Evolutionary conservation across 2,797 vertebrate species (phyloP), one percentile per base, ranked within the genome.

Genomic region (Myotis findleyi): DNA sequence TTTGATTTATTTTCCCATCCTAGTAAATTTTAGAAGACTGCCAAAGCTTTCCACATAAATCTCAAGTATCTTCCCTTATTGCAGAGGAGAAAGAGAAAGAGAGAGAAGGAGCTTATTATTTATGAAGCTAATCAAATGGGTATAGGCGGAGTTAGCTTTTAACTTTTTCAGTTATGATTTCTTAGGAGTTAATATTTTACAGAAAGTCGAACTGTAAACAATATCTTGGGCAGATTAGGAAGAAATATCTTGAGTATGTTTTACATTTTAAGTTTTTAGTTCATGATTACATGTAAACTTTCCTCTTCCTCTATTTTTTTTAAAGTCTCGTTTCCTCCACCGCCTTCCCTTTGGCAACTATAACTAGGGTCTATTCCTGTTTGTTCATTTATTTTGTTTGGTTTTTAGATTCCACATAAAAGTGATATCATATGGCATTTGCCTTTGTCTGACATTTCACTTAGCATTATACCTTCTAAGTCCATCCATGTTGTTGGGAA

Each of bases 1-100:
- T 95, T 87, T 94, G 44, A 94, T 96, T 94, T 90, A 89, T 92
- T 93, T 92, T 8, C 21, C 68, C 11, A 57, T 80, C 33, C 49
- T 92, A 49, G 57, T 91, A 90, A 62, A 92, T 76, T 93, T 97
- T 23, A 92, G 86, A 89, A 92, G 53, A 49, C 30, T 93, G 4
- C 17, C 75, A 92, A 92, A 86, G 23, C 62, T 87, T 95, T 85
- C 33, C n/a, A 64, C 8, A 86, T 64, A 90, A 92, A 95, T 94
- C 44, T 95, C 12, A 83, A 73, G 72, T 47, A 89, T 73, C 75
- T 92, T 77, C 4, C 33, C 33, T 64, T 90, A 75, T 49, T 90
- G 36, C 73, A 3, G n/a, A 81, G 21, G 30, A 62, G 16, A 36
- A 23, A 23, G 6, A 53, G 11, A 5, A 20, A 36, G 13, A n/a